These are phyloP conservation scores for Hemicrepidius hirtus DNA, from an alignment of 2,888 invertebrate genomes.

Conservation along the genomic window DNA sequence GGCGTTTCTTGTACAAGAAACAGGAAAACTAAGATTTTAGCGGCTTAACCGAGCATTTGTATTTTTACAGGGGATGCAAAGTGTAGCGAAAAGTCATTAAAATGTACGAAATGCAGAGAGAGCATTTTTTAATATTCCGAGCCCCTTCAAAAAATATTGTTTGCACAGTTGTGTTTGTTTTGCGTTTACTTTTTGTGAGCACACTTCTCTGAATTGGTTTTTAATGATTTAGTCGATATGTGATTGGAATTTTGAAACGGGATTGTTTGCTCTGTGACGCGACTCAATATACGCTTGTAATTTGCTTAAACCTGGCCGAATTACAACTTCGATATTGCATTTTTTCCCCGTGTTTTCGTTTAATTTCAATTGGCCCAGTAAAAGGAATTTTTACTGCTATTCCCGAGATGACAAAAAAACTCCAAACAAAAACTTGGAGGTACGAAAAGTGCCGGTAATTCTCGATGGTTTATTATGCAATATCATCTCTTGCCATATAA, in stretches of 20 bases:
- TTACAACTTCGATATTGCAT: conserved; percentile 24
- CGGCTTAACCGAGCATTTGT: conserved; percentile 34
- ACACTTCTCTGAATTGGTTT: conserved; percentile 43
- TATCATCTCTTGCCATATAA: conserved; percentile 3
- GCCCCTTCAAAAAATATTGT: conserved; percentile 11
- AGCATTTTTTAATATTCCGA: conserved; percentile 20
- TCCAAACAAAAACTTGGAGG: background rate
- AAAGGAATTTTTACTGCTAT: background rate
- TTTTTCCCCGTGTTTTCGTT: conserved; percentile 30
- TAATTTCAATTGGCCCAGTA: conserved; percentile 29
- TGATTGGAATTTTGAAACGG: conserved; percentile 46
- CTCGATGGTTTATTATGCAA: conserved; percentile 6
- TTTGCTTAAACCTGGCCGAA: conserved; percentile 36
- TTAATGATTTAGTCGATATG: conserved; percentile 49
- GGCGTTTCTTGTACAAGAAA: conserved; percentile 41
- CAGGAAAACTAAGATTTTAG: conserved; percentile 40
- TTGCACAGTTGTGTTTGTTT: conserved; percentile 35
- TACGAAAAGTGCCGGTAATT: conserved; percentile 2
- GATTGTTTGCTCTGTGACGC: conserved; percentile 39
- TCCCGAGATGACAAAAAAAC: conserved; percentile 13
- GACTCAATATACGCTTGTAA: conserved; percentile 21
- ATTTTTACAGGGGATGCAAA: conserved; percentile 17
- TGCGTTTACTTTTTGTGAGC: conserved; percentile 38
- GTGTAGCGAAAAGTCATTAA: conserved; percentile 9
- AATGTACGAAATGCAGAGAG: background rate